These are phyloP conservation scores for Octopus sinensis DNA, from an alignment of 1,140 invertebrate species.

Conservation along the genomic window DNA sequence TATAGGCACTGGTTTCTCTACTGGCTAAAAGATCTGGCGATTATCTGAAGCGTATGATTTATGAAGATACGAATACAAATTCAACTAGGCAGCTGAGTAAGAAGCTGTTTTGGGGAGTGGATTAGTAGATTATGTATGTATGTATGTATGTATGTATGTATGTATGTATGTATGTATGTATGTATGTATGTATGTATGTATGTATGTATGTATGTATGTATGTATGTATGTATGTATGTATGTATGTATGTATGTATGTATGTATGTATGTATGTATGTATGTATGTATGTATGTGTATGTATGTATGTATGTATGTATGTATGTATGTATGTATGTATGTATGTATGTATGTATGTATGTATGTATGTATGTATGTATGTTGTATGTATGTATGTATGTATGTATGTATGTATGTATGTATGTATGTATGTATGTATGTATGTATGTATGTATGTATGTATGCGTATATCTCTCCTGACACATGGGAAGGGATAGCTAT, in stretches of 20 bases:
- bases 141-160: neutral
- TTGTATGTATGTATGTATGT: neutral
- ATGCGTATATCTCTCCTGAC: neutral
- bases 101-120: too few species aligned
- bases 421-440: neutral
- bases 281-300: neutral
- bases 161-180: neutral
- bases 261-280: neutral
- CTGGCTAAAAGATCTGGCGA: too few species aligned
- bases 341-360: neutral
- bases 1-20: too few species aligned
- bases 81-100: too few species aligned
- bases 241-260: neutral
- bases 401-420: neutral
- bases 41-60: too few species aligned
- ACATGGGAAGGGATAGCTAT: too few species aligned
- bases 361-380: neutral
- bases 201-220: neutral
- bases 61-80: too few species aligned
- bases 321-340: neutral
- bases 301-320: neutral
- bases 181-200: neutral
- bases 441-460: neutral
- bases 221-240: neutral
- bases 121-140: neutral